Evolutionary conservation across 2,888 invertebrate species (phyloP).

Genomic region (Chouioia cunea): DNA sequence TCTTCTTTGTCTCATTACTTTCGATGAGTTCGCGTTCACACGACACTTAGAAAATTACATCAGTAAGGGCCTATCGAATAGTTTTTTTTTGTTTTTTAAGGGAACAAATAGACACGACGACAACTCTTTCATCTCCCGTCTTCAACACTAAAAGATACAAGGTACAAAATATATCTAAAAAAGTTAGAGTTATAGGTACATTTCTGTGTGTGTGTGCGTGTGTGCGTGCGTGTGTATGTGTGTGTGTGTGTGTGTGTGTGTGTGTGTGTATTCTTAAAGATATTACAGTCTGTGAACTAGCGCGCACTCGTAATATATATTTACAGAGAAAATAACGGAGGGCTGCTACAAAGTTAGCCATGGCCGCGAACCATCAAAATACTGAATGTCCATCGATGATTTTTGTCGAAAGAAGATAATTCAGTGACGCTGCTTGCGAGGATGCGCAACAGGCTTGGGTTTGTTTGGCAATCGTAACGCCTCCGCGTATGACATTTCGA

Average conservation of each 20-base stretch:
- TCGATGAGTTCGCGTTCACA: conserved; percentile 18
- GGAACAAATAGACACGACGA: conserved; percentile 34
- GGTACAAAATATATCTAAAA: conserved; percentile 54
- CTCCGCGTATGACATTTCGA: conserved; percentile 89
- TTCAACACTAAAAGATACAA: conserved; percentile 51
- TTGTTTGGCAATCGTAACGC: conserved; percentile 81
- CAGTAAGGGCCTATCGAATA: background rate
- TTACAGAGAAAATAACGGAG: conserved; percentile 27
- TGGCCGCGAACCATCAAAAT: background rate
- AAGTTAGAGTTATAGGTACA: conserved; percentile 41
- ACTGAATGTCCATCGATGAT: too few species aligned
- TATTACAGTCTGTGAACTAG: too few species aligned
- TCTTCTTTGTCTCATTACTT: conserved; percentile 41
- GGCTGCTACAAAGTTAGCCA: background rate
- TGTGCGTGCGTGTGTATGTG: too few species aligned
- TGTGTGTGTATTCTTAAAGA: background rate
- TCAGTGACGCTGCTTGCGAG: conserved; percentile 26
- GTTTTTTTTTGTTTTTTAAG: conserved; percentile 37
- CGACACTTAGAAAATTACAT: conserved; percentile 46
- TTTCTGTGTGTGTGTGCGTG: background rate
- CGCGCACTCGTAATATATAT: conserved; percentile 16
- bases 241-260: background rate
- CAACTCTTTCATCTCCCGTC: conserved; percentile 44
- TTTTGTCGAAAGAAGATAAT: background rate
- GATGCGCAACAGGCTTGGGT: conserved; percentile 56